Evolutionary conservation across 2,113 vertebrate genomes (phyloP).

Genomic region (Cygnus atratus): DNA sequence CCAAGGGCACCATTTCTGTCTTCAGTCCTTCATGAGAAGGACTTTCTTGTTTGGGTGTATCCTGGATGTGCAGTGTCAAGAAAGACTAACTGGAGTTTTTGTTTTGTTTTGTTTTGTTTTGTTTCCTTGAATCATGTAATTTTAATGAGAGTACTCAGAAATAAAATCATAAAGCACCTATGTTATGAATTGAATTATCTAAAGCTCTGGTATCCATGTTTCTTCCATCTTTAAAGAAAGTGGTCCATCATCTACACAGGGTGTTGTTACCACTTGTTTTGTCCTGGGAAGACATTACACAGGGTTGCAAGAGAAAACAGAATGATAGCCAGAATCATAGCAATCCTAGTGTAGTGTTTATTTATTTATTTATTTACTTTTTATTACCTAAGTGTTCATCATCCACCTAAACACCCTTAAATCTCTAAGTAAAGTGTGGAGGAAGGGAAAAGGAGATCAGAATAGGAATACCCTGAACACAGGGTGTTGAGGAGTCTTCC

Average conservation of each 20-base stretch:
- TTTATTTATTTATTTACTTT: not conserved
- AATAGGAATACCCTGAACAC: not conserved
- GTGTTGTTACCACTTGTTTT: not conserved
- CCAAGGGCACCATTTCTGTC: not conserved
- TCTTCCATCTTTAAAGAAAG: not conserved
- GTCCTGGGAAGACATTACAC: rapidly evolving
- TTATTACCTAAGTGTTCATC: not conserved
- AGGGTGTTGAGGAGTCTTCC: not conserved
- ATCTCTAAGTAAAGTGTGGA: not conserved
- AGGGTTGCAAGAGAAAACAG: not conserved
- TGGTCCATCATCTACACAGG: not conserved
- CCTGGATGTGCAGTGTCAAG: not conserved
- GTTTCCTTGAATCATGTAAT: not conserved
- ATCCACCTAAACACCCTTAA: not conserved
- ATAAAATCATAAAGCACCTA: not conserved
- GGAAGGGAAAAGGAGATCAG: not conserved
- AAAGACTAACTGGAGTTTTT: not conserved
- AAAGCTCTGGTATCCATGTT: not conserved
- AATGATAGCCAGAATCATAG: not conserved
- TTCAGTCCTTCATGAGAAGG: rapidly evolving
- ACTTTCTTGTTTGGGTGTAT: not conserved
- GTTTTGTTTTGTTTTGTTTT: no score
- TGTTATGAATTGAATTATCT: not conserved
- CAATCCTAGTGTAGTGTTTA: not conserved
- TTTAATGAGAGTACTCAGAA: not conserved